These are phyloP conservation scores for Troilus luridus DNA, from an alignment of 2,888 invertebrate species.

Conservation along the genomic window DNA sequence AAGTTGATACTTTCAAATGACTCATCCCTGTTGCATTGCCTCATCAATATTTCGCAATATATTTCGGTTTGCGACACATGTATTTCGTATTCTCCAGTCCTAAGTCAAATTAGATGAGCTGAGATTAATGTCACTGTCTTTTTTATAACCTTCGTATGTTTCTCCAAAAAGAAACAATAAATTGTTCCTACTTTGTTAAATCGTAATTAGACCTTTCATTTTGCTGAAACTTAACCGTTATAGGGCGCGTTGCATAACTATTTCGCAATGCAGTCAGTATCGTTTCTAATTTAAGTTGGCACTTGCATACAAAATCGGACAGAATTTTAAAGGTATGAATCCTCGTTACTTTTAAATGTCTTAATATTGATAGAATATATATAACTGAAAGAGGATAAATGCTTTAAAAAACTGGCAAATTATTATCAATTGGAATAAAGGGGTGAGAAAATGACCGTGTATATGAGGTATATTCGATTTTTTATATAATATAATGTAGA, in stretches of 20 bases:
- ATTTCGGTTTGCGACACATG: neutral
- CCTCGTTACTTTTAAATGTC: no score
- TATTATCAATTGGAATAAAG: no score
- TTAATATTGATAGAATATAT: no score
- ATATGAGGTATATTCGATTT: no score
- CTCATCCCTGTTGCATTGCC: neutral
- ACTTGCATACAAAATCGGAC: neutral
- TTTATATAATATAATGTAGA: no score
- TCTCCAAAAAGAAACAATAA: neutral
- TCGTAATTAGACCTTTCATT: neutral
- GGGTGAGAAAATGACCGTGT: no score
- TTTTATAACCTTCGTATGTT: neutral
- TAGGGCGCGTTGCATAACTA: neutral
- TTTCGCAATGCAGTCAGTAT: neutral
- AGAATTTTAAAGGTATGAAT: neutral
- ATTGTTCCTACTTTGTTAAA: neutral
- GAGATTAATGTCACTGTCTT: neutral
- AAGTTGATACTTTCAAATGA: neutral
- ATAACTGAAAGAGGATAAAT: no score
- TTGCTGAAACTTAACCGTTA: neutral
- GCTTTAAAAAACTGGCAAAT: no score
- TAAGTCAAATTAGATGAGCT: neutral
- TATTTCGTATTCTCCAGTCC: neutral
- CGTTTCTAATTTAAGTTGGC: neutral
- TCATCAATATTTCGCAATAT: neutral